Conservation (phyloP, 2,888 invertebrate species). For the Scaeva pyrastri region DNA sequence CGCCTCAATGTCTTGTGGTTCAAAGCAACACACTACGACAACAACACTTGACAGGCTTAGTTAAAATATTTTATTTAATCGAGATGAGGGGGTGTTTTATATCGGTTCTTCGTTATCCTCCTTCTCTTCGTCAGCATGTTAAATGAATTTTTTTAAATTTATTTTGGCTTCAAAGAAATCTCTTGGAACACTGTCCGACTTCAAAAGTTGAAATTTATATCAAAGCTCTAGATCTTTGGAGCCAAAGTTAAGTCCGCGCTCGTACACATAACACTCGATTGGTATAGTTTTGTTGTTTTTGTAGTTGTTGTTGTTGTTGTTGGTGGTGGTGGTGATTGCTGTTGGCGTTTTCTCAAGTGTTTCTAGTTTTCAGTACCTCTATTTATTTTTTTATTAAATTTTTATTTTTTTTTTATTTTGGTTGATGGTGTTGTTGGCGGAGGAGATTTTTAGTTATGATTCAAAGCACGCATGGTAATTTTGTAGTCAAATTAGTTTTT, state of each 20-base stretch:
- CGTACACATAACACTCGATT: background rate
- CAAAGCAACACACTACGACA: constrained; percentile 3
- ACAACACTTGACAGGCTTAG: constrained; percentile 48
- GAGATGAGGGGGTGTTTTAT: constrained; percentile 37
- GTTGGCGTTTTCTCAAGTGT: constrained; percentile 69
- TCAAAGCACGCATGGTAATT: constrained; percentile 75
- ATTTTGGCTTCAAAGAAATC: background rate
- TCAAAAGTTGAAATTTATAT: constrained; percentile 71
- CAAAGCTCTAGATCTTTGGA: constrained; percentile 72
- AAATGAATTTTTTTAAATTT: background rate
- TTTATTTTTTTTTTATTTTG: constrained; percentile 1
- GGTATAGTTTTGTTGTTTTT: too few relatives aligned
- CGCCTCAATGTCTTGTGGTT: constrained; percentile 16
- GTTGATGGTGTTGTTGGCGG: constrained; percentile 44
- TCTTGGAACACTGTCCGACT: constrained; percentile 39
- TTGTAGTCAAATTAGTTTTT: constrained; percentile 76
- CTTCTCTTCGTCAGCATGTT: constrained; percentile 5
- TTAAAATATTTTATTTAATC: constrained; percentile 50
- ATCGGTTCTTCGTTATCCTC: constrained; percentile 32
- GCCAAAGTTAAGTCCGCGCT: constrained; percentile 19
- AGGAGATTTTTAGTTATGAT: constrained; percentile 73
- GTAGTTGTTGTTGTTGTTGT: constrained; percentile 19
- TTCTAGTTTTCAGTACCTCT: constrained; percentile 59
- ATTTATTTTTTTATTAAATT: constrained; percentile 20
- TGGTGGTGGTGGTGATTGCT: background rate